Conservation (phyloP, 2,797 vertebrate species). For the Pangasius mekongensis region DNA sequence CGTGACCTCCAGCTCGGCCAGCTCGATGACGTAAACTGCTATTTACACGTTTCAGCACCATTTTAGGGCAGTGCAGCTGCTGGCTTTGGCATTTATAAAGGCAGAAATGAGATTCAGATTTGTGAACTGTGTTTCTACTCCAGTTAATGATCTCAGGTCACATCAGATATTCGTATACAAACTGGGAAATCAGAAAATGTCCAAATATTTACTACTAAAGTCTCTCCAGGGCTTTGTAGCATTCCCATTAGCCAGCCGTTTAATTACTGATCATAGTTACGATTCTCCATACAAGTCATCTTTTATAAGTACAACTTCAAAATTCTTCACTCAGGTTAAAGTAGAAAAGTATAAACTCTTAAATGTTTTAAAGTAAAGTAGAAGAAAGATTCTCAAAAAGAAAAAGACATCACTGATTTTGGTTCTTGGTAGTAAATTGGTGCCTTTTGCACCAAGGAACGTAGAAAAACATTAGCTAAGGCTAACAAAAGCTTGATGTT, state of each 20-base stretch:
- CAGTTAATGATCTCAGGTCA: conserved; percentile 4
- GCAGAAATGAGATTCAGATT: neutral
- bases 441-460: neutral
- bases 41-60: conserved; percentile 2
- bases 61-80: conserved; percentile 27
- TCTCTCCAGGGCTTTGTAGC: neutral
- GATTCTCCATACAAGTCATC: neutral
- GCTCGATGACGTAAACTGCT: conserved; percentile 23
- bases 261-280: neutral
- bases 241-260: neutral
- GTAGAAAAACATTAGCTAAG: neutral
- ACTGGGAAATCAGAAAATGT: conserved; percentile 5
- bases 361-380: neutral
- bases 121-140: conserved; percentile 13
- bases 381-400: neutral
- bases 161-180: neutral
- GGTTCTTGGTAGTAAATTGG: neutral
- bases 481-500: neutral
- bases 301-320: neutral
- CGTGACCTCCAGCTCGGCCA: conserved; percentile 21
- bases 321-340: neutral
- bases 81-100: conserved; percentile 21
- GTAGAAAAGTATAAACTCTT: neutral
- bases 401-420: neutral
- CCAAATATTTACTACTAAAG: neutral